These are phyloP conservation scores for Kryphioiulus occultus DNA, from an alignment of 2,888 invertebrate species.

Conservation along the genomic window DNA sequence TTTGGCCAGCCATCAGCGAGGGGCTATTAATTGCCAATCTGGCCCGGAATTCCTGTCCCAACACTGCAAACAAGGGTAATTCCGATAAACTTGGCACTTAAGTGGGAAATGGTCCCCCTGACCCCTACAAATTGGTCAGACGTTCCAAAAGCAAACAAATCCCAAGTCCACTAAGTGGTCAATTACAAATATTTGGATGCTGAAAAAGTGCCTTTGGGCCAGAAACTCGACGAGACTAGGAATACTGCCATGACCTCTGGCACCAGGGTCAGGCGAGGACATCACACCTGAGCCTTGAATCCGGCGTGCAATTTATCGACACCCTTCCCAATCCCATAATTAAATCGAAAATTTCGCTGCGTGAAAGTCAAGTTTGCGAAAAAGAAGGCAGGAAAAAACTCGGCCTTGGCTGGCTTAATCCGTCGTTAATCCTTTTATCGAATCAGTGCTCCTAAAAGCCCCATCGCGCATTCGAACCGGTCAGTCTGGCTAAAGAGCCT, in stretches of 20 bases:
- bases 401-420: not conserved
- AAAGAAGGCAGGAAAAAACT: not conserved
- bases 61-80: slow-evolving; percentile 12
- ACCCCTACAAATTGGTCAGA: not conserved
- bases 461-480: slow-evolving; percentile 35
- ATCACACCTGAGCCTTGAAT: slow-evolving; percentile 29
- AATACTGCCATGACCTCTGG: not conserved
- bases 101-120: not conserved
- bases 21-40: not conserved
- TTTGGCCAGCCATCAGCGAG: not conserved
- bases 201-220: not conserved
- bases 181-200: not conserved
- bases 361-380: not conserved
- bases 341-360: not conserved
- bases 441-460: slow-evolving; percentile 25
- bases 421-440: slow-evolving; percentile 30
- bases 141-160: not conserved
- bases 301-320: slow-evolving; percentile 27
- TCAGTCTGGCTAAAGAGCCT: slow-evolving; percentile 25
- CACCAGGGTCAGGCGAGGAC: not conserved
- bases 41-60: not conserved
- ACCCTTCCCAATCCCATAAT: slow-evolving; percentile 11
- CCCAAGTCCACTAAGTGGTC: not conserved
- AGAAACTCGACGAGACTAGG: not conserved
- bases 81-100: not conserved